A percentile compares a stretch with the other conserved stretches of the same genome.
Conservation (phyloP, 2,888 invertebrate genomes). For the Amphiduros pacificus region DNA sequence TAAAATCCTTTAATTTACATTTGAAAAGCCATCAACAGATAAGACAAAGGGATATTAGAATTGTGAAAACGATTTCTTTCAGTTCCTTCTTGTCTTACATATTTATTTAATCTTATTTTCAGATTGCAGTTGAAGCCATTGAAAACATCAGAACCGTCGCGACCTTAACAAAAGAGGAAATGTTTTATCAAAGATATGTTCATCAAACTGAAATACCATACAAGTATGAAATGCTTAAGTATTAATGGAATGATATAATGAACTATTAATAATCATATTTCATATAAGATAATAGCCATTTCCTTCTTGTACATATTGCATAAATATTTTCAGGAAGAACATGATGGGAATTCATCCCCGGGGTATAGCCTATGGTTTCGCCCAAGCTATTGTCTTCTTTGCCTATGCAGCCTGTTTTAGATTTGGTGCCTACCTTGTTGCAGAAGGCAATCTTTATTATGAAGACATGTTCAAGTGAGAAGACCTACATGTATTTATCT, state of each 20-base stretch:
- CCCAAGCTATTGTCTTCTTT: conserved; percentile 65
- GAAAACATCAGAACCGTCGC: conserved; percentile 56
- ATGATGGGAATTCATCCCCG: conserved; percentile 40
- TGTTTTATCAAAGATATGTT: conserved; percentile 39
- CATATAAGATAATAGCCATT: neutral
- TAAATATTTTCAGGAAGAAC: conserved; percentile 22
- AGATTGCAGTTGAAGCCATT: conserved; percentile 53
- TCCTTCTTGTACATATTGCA: conserved; percentile 21
- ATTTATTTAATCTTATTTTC: neutral
- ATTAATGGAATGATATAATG: neutral
- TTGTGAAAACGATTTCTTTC: no score
- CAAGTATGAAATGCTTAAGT: conserved; percentile 31
- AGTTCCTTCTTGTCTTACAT: no score
- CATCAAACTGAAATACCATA: conserved; percentile 37
- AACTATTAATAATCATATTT: neutral
- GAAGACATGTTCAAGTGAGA: conserved; percentile 14
- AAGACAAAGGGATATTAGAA: no score
- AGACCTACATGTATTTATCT: no score
- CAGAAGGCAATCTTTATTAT: conserved; percentile 42
- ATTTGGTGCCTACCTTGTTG: conserved; percentile 64
- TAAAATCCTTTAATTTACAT: no score
- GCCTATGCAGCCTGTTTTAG: conserved; percentile 65
- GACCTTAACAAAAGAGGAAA: conserved; percentile 45
- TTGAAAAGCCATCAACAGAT: no score
- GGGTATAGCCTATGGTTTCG: conserved; percentile 50